These are phyloP conservation scores for Xiphias gladius DNA, from an alignment of 2,113 vertebrate species.

Conservation along the genomic window DNA sequence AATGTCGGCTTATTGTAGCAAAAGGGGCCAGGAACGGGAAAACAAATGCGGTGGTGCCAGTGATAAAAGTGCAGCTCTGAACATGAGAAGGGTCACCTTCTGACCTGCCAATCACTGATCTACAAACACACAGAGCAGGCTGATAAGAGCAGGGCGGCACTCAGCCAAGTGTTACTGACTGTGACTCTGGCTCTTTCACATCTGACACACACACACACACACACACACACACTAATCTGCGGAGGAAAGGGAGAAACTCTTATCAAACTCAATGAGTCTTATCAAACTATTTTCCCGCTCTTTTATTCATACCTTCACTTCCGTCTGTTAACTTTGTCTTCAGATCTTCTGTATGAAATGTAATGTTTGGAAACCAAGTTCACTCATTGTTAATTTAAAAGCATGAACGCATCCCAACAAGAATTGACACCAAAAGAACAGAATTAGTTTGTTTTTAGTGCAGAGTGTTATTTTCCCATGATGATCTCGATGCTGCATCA, in stretches of 20 bases:
- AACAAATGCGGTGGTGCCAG: background rate
- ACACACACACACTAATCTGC: slow-evolving; percentile 7
- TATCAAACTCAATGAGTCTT: background rate
- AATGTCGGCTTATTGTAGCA: background rate
- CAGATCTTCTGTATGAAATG: background rate
- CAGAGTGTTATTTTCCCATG: background rate
- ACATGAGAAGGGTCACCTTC: slow-evolving; percentile 43
- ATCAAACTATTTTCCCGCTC: slow-evolving; percentile 12
- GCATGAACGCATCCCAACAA: too few species aligned
- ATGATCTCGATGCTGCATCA: background rate
- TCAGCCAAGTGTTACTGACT: slow-evolving; percentile 9
- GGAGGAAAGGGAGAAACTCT: slow-evolving; percentile 31
- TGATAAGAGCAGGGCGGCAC: slow-evolving; percentile 52
- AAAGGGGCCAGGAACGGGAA: background rate
- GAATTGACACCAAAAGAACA: too few species aligned
- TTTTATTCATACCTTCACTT: background rate
- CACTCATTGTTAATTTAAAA: too few species aligned
- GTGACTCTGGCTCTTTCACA: slow-evolving; percentile 20
- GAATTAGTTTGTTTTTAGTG: too few species aligned
- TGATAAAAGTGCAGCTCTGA: background rate
- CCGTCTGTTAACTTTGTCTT: background rate
- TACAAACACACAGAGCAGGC: slow-evolving; percentile 3
- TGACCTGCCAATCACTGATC: slow-evolving; percentile 17
- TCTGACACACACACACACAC: slow-evolving; percentile 8
- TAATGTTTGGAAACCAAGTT: background rate